phyloP scores from a whole-genome alignment of 2,797 vertebrate genomes.

The Vireo griseus region DNA sequence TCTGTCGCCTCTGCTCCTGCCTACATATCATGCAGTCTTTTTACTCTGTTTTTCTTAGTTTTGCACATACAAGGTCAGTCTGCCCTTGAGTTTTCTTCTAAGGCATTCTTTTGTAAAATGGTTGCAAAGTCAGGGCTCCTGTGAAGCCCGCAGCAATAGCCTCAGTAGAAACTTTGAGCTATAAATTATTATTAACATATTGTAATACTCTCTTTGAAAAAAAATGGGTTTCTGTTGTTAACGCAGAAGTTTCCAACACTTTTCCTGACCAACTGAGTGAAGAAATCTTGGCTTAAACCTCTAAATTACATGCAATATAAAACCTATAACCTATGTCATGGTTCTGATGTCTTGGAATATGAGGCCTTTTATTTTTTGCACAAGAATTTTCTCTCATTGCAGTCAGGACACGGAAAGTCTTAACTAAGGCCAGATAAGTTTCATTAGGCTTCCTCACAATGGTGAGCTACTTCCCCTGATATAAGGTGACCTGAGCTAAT shows the following conservation, averaged over 20 bases:
- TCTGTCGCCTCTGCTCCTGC: no score
- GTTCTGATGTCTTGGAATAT: neutral
- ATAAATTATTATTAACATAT: neutral
- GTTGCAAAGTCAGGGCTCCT: no score
- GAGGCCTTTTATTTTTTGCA: neutral
- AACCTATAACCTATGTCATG: fast-evolving
- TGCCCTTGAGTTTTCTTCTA: no score
- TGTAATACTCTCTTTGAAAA: neutral
- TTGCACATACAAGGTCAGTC: no score
- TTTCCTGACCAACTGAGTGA: neutral
- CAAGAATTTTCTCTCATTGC: neutral
- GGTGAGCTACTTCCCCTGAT: neutral
- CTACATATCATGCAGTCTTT: no score
- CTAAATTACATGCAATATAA: neutral
- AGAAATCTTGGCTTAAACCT: neutral
- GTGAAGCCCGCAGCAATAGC: no score
- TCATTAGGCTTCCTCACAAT: neutral
- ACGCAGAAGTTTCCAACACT: neutral
- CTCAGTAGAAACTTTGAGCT: neutral
- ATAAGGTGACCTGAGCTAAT: neutral
- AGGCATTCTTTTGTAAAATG: no score
- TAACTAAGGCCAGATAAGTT: neutral
- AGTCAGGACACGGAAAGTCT: neutral
- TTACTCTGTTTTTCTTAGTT: no score
- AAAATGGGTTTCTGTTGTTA: neutral